Conservation (phyloP, 2,888 invertebrate genomes). For the Atrina japonica region DNA sequence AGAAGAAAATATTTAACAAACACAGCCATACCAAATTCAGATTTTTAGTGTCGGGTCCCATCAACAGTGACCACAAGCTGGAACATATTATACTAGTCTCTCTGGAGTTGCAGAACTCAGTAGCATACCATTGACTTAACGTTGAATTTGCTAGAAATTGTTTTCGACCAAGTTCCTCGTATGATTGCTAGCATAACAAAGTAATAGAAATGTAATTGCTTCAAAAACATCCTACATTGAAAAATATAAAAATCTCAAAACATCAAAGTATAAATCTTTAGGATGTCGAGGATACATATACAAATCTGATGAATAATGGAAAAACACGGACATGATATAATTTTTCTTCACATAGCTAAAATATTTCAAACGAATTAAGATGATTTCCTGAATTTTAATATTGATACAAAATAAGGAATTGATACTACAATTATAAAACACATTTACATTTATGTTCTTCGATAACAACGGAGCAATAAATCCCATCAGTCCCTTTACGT, state of each 20-base stretch:
- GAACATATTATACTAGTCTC: constrained; percentile 85
- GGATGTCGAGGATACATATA: no score
- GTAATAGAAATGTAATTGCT: neutral
- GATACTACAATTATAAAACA: neutral
- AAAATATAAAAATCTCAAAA: no score
- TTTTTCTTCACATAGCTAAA: no score
- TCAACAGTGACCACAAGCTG: constrained; percentile 87
- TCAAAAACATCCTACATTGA: no score
- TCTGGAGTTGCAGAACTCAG: constrained; percentile 45
- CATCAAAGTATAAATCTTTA: no score
- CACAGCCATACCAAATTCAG: constrained; percentile 86
- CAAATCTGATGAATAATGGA: no score
- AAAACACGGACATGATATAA: no score
- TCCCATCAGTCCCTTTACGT: constrained; percentile 55
- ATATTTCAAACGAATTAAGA: no score
- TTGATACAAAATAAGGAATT: neutral
- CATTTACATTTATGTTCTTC: neutral
- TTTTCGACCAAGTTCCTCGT: constrained; percentile 86
- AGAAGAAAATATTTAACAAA: no score
- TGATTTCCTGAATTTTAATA: neutral
- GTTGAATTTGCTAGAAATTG: constrained; percentile 87
- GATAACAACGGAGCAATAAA: constrained; percentile 38
- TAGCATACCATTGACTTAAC: constrained; percentile 49
- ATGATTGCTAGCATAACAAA: constrained; percentile 81
- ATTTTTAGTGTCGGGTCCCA: constrained; percentile 87